Evolutionary conservation across 2,888 invertebrate genomes (phyloP).

Genomic region (Pristionchus fissidentatus): DNA sequence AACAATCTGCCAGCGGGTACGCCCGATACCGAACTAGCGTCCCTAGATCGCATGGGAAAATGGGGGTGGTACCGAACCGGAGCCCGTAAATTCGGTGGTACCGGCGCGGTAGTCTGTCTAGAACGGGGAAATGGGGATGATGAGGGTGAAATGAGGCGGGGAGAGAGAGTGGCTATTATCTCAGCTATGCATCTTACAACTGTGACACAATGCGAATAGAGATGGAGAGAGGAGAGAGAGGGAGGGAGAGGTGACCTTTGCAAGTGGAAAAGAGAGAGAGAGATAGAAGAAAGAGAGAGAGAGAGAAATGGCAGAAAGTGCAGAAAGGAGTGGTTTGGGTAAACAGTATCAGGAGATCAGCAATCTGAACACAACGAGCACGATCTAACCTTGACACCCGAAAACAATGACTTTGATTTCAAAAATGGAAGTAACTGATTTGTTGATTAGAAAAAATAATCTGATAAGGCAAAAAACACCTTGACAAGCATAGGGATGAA

Average conservation of each 20-base stretch:
- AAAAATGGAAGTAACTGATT: too few relatives aligned
- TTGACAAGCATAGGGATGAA: too few relatives aligned
- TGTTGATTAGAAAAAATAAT: too few relatives aligned
- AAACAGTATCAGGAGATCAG: not conserved
- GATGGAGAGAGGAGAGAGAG: not conserved
- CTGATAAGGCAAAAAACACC: too few relatives aligned
- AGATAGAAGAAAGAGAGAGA: not conserved
- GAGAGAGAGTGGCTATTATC: too few relatives aligned
- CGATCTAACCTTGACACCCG: too few relatives aligned
- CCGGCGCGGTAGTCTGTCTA: not conserved
- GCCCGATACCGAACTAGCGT: too few relatives aligned
- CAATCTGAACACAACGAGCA: not conserved
- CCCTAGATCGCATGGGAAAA: too few relatives aligned
- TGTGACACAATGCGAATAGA: not conserved
- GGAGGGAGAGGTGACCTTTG: not conserved
- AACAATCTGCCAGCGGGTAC: too few relatives aligned
- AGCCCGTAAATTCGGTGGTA: not conserved
- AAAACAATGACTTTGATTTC: too few relatives aligned
- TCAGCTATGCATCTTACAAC: not conserved
- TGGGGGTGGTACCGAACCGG: not conserved
- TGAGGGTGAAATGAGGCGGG: slow-evolving; percentile 25
- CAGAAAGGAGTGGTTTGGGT: too few relatives aligned
- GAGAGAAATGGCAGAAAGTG: not conserved
- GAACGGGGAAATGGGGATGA: not conserved
- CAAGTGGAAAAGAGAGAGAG: not conserved